Base-by-base conservation (phyloP, 2,888 invertebrate genomes). In the Pyrocoelia pectoralis region DNA sequence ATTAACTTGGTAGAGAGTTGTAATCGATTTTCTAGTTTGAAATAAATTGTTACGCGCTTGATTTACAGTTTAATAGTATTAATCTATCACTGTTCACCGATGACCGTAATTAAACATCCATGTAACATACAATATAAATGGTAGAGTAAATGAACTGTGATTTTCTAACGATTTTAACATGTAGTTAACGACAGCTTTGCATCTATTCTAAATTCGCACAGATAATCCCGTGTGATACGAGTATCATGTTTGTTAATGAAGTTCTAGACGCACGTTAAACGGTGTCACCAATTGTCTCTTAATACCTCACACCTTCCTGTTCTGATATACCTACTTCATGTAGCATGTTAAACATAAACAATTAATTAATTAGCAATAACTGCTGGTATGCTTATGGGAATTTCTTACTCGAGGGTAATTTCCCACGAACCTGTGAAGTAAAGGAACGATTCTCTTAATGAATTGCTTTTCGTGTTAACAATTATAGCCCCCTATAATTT, bases 231-330 rank as follows among this genome's bases (percentile, higher is more conserved):
- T 63, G 63, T 52, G 64, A 59, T 64, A 8, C 33, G 10, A n/a
- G 33, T 33, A 64, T 40, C 55, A 41, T 51, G 59, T 56, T 63
- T 63, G 57, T 58, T 65, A 65, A 65, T 65, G 65, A 65, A 65
- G 56, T 65, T 65, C 56, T 56, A 56, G 56, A 60, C 60, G 52
- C 56, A 56, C 53, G 50, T 60, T 61, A 60, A 64, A 65, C 60
- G 56, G 41, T 46, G 50, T 48, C 59, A 55, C 56, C 55, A 55
- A 64, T 64, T 64, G 59, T 58, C 52, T 43, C 49, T 63, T 63
- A 24, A n/a, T n/a, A n/a, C n/a, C n/a, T n/a, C n/a, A 63, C 54
- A 58, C 52, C 54, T 24, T 29, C 50, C 57, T 48, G 50, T 46
- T 15, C 53, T 59, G 38, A n/a, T 15, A 13, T 15, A 43, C n/a